Evolutionary conservation across 1,140 invertebrate genomes (phyloP).

Genomic region (Antheraea pernyi): DNA sequence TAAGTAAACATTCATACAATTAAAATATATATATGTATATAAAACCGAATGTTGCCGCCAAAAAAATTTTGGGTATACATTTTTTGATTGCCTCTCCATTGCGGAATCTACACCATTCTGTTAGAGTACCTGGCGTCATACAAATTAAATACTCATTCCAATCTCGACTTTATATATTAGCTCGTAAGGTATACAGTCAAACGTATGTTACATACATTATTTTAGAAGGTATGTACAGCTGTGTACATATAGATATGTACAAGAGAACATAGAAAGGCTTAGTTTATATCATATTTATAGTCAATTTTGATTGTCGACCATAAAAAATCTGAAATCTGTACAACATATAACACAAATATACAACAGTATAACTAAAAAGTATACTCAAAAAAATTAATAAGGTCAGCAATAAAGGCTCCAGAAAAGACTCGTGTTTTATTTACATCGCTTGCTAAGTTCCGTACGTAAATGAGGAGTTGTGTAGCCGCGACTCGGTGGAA

Average conservation of each 20-base stretch:
- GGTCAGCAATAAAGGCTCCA: slow-evolving; percentile 66
- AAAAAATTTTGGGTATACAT: not conserved
- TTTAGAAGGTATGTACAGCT: slow-evolving; percentile 37
- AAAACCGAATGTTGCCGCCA: not conserved
- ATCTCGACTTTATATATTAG: slow-evolving; percentile 40
- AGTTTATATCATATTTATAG: slow-evolving; percentile 1
- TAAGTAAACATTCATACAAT: not conserved
- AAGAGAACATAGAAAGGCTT: slow-evolving; percentile 28
- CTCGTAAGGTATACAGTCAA: slow-evolving; percentile 41
- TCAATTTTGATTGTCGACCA: not conserved
- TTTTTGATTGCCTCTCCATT: not conserved
- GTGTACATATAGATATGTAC: slow-evolving; percentile 58
- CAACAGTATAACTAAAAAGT: not conserved
- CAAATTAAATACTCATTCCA: slow-evolving; percentile 28
- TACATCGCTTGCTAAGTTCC: slow-evolving; percentile 65
- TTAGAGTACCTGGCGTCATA: slow-evolving; percentile 38
- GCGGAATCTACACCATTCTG: slow-evolving; percentile 40
- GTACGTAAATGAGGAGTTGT: slow-evolving; percentile 59
- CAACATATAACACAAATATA: not conserved
- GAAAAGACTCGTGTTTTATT: slow-evolving; percentile 64
- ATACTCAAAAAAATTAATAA: slow-evolving; percentile 41
- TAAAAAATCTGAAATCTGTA: not conserved
- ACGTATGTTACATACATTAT: slow-evolving; percentile 32
- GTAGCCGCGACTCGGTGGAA: slow-evolving; percentile 60
- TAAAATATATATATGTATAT: not conserved